Evolutionary conservation across 2,113 vertebrate species (phyloP).

Genomic region (Potamarius usumacintae): DNA sequence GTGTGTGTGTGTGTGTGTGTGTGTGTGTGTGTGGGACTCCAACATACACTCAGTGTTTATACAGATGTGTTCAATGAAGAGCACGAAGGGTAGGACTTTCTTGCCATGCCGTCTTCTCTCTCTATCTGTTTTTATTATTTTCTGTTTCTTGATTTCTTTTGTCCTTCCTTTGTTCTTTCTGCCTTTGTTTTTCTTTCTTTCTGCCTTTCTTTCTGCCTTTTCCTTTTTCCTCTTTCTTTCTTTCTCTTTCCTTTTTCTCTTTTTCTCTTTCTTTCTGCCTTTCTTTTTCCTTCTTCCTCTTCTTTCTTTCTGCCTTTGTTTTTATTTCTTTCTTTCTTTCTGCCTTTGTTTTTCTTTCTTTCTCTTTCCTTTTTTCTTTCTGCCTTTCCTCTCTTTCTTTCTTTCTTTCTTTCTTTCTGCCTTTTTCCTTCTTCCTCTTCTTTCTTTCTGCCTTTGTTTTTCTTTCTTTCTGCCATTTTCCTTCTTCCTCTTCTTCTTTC

Average conservation of each 20-base stretch:
- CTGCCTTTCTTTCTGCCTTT: neutral
- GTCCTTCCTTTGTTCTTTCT: neutral
- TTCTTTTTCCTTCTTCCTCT: conserved; percentile 44
- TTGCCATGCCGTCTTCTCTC: neutral
- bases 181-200: neutral
- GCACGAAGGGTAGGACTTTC: neutral
- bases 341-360: neutral
- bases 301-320: neutral
- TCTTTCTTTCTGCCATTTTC: too few relatives aligned
- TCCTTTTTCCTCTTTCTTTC: neutral
- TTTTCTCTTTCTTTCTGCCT: neutral
- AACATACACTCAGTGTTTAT: conserved; percentile 22
- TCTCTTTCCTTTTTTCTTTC: too few relatives aligned
- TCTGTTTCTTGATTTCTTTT: conserved; percentile 1
- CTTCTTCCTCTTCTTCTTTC: too few relatives aligned
- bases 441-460: too few relatives aligned
- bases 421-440: too few relatives aligned
- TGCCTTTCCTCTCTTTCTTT: too few relatives aligned
- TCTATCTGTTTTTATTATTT: neutral
- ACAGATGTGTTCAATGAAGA: conserved; percentile 46
- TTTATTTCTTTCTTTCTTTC: neutral
- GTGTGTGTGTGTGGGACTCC: neutral
- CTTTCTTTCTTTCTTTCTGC: too few relatives aligned
- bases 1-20: neutral
- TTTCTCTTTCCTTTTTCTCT: too few relatives aligned